phyloP scores from a whole-genome alignment of 2,797 vertebrate genomes.

The Microhierax caerulescens region DNA sequence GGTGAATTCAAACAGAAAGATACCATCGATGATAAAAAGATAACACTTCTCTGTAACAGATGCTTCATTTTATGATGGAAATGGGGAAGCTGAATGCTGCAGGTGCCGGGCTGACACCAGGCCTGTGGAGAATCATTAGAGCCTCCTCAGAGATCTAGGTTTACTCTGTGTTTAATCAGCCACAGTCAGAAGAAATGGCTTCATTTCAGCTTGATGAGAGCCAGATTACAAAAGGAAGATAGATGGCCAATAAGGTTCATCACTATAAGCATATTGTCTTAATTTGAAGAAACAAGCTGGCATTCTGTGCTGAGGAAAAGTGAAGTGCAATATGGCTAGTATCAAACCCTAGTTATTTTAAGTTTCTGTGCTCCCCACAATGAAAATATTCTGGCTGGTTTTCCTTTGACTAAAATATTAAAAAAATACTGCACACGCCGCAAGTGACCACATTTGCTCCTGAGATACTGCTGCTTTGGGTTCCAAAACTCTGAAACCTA shows the following conservation, averaged over 20 bases:
- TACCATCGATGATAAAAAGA: slow-evolving; percentile 64
- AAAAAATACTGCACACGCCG: background rate
- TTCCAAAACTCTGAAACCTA: background rate
- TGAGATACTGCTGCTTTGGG: background rate
- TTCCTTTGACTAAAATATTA: slow-evolving; percentile 34
- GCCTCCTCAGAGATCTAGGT: slow-evolving; percentile 74
- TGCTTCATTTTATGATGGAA: slow-evolving; percentile 83
- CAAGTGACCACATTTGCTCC: background rate
- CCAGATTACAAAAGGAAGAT: slow-evolving; percentile 75
- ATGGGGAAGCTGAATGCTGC: slow-evolving; percentile 82
- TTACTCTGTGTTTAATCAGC: slow-evolving; percentile 90
- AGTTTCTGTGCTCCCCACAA: background rate
- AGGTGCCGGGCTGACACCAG: slow-evolving; percentile 85
- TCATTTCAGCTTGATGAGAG: slow-evolving; percentile 92
- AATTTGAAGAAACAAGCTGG: slow-evolving; percentile 74
- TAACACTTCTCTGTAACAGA: slow-evolving; percentile 79
- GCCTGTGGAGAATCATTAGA: slow-evolving; percentile 76
- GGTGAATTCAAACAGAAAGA: slow-evolving; percentile 64
- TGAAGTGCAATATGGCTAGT: slow-evolving; percentile 42
- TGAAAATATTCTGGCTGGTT: slow-evolving; percentile 41
- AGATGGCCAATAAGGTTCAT: slow-evolving; percentile 67
- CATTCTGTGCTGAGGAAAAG: slow-evolving; percentile 55
- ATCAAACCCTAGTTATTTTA: slow-evolving; percentile 20
- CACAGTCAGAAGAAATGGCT: slow-evolving; percentile 90
- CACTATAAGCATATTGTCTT: slow-evolving; percentile 74